Percentiles rank a stretch among this genome's conserved stretches.
Evolutionary conservation across 2,113 vertebrate genomes (phyloP).

Genomic region (Elephantulus edwardii): DNA sequence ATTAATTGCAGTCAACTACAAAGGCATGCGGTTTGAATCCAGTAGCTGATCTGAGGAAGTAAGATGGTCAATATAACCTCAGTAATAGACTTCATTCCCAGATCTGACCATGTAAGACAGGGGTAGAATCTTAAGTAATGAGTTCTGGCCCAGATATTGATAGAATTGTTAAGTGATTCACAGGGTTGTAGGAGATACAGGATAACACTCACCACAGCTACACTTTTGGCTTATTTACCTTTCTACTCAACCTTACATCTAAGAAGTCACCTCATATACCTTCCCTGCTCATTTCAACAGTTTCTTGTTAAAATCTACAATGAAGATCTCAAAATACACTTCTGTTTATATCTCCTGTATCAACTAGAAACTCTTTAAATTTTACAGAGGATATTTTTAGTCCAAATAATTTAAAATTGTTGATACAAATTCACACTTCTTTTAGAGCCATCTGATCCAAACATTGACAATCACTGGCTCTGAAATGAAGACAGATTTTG

Average conservation of each 20-base stretch:
- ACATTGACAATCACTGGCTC: neutral
- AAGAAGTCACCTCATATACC: neutral
- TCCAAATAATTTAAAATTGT: constrained; percentile 43
- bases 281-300: neutral
- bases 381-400: constrained; percentile 43
- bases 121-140: neutral
- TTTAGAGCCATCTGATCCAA: neutral
- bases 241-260: neutral
- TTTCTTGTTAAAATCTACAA: neutral
- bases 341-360: constrained; percentile 37
- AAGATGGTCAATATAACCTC: too few species aligned
- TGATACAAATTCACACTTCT: neutral
- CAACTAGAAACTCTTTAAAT: constrained; percentile 31
- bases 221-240: neutral
- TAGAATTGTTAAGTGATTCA: neutral
- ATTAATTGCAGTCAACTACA: too few species aligned
- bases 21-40: too few species aligned
- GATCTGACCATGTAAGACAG: neutral
- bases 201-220: neutral
- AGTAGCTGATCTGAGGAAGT: too few species aligned
- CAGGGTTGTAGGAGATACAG: neutral
- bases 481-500: constrained; percentile 38
- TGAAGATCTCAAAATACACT: constrained; percentile 41
- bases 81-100: neutral
- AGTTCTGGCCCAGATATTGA: neutral